A percentile compares a stretch with the other conserved stretches of the same genome.
Evolutionary conservation across 2,113 vertebrate genomes (phyloP).

Genomic region (Oceanodroma tethys): DNA sequence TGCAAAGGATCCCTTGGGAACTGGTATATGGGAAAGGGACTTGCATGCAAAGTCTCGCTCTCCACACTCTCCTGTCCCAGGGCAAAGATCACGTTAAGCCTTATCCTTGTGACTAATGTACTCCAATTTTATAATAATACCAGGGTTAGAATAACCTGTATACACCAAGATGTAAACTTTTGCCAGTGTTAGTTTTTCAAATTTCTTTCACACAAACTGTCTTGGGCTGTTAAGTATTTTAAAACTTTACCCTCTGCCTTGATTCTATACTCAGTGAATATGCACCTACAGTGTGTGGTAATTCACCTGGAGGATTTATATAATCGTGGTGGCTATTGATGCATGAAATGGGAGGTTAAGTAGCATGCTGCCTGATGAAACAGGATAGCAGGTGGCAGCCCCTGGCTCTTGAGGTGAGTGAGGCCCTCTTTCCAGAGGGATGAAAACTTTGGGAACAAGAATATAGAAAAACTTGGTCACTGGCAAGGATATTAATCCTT

Average conservation of each 20-base stretch:
- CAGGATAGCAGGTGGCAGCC: neutral
- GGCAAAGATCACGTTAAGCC: neutral
- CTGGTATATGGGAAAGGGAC: neutral
- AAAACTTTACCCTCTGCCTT: neutral
- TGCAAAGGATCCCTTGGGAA: neutral
- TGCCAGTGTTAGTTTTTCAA: neutral
- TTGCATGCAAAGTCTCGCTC: neutral
- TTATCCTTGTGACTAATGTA: neutral
- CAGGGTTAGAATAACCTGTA: neutral
- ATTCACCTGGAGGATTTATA: neutral
- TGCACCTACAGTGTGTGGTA: neutral
- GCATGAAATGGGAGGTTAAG: neutral
- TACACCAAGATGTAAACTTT: neutral
- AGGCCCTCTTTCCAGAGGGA: neutral
- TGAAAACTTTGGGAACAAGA: neutral
- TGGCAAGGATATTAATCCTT: neutral
- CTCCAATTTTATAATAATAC: neutral
- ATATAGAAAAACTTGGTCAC: neutral
- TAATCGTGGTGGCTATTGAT: neutral
- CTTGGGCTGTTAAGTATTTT: neutral
- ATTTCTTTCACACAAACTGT: neutral
- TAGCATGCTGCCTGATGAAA: neutral
- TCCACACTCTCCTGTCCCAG: neutral
- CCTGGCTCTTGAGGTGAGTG: neutral
- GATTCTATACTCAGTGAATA: neutral